These are phyloP conservation scores for Eupleurogrammus muticus DNA, from an alignment of 2,797 vertebrate genomes.

Conservation along the genomic window DNA sequence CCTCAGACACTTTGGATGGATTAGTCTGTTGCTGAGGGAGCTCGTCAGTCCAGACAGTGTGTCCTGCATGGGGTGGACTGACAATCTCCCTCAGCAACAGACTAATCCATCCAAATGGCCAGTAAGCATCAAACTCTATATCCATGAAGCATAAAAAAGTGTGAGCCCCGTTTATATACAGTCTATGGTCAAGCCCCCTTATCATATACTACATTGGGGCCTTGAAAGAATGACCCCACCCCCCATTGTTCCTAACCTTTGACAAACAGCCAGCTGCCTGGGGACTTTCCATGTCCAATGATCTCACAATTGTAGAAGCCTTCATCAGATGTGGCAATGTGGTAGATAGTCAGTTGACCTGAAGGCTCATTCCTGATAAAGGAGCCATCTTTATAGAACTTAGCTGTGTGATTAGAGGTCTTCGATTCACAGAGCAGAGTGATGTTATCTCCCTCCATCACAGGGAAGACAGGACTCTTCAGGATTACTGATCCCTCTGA, in stretches of 20 bases:
- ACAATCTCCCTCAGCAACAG: too few relatives aligned
- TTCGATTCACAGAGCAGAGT: constrained; percentile 3
- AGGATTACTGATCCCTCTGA: constrained; percentile 6
- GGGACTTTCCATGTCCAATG: constrained; percentile 3
- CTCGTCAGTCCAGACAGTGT: too few relatives aligned
- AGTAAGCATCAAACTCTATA: too few relatives aligned
- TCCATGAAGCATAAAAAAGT: too few relatives aligned
- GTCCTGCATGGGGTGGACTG: too few relatives aligned
- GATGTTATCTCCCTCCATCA: background rate
- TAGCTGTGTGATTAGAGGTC: background rate
- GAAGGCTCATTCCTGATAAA: background rate
- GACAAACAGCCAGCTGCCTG: constrained; percentile 17
- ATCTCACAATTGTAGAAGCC: background rate
- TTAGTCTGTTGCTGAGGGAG: too few relatives aligned
- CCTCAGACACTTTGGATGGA: too few relatives aligned
- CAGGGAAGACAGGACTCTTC: constrained; percentile 23
- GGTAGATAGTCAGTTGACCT: constrained; percentile 8
- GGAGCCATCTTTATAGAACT: constrained; percentile 20
- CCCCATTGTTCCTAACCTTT: constrained; percentile 10
- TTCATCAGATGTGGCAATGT: constrained; percentile 11
- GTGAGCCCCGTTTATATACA: too few relatives aligned
- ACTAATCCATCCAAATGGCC: too few relatives aligned
- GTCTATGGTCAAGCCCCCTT: too few relatives aligned
- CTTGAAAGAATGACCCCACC: too few relatives aligned
- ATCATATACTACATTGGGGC: too few relatives aligned